A percentile compares a stretch with the other conserved stretches of the same genome.
Evolutionary conservation across 92 coral and sea anemone genomes (phyloP).

Genomic region (Phenganax marumi): DNA sequence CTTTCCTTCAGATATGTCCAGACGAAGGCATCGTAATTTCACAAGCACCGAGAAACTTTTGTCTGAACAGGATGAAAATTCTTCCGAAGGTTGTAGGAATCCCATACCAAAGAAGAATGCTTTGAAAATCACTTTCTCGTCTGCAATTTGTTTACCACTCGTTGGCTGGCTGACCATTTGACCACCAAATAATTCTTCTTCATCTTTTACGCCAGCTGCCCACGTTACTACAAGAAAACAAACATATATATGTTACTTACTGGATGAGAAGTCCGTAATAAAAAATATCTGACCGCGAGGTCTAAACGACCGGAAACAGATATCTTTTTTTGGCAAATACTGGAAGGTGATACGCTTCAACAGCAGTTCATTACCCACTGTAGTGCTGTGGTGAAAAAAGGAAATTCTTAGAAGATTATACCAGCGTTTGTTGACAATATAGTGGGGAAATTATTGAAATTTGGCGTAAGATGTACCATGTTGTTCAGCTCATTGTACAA

Average conservation of each 20-base stretch:
- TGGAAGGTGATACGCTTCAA: too few relatives aligned
- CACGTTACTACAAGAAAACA: conserved; percentile 22
- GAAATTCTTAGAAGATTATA: too few relatives aligned
- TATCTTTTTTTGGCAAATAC: too few relatives aligned
- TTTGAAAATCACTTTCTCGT: conserved; percentile 91
- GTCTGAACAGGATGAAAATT: conserved; percentile 27
- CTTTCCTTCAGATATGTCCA: conserved; percentile 38
- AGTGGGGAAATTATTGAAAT: too few relatives aligned
- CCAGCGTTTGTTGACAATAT: too few relatives aligned
- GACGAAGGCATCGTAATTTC: conserved; percentile 32
- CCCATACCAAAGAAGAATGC: conserved; percentile 68
- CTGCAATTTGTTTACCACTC: conserved; percentile 97
- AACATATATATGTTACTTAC: background rate
- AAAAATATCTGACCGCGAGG: too few relatives aligned
- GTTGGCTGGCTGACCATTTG: conserved; percentile 99
- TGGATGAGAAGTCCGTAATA: too few relatives aligned
- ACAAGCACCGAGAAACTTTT: conserved; percentile 25
- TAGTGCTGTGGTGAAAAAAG: too few relatives aligned
- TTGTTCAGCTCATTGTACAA: background rate
- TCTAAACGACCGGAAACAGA: too few relatives aligned
- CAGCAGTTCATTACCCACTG: too few relatives aligned
- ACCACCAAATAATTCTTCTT: conserved; percentile 60
- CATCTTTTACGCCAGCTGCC: conserved; percentile 30
- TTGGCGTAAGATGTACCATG: background rate
- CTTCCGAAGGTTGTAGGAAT: conserved; percentile 43